Base-by-base conservation (phyloP, 2,797 vertebrate genomes). In the Merluccius polli region DNA sequence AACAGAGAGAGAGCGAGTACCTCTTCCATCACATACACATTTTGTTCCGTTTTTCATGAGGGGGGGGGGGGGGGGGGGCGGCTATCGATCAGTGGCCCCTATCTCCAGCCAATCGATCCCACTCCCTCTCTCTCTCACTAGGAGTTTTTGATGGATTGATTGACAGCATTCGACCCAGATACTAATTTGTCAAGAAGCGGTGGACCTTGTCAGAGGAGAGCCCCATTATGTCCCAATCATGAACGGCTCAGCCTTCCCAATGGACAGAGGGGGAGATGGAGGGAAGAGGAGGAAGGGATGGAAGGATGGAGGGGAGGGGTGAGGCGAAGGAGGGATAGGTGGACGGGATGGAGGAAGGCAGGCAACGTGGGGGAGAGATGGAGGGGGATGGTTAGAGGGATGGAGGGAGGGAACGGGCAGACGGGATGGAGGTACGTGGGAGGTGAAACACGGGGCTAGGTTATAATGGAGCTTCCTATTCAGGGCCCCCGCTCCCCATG, bases 71-170 rank as follows among this genome's bases (percentile, higher is more conserved):
- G 41, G 41, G 44, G 44, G 1, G 44, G 44, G 44, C 21, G 41
- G 41, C 73, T 78, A 90, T 91, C 27, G 86, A 91, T 90, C 81
- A 82, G 81, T 31, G 2, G 52, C 30, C 31, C 83, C 83, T 81
- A 88, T 84, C 84, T 80, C 77, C 35, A 4, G 48, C 44, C 18
- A 35, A 88, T 89, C 10, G 87, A 90, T 85, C 44, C 44, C 44
- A 0, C 44, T 18, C 36, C 36, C 44, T 16, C 44, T 52, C 44
- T 18, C 18, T 21, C 44, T 52, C 44, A 10, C 44, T 21, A 80
- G 84, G 77, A 69, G 73, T 48, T 90, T n/a, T 85, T 89, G 89
- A 92, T 87, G 87, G 89, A 90, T 91, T 92, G 91, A 93, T 92
- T 91, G 89, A 86, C 89, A 89, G 86, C 82, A 73, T 18, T 27